Evolutionary conservation across 2,888 invertebrate species (phyloP).

Genomic region (Enchytraeus crypticus): DNA sequence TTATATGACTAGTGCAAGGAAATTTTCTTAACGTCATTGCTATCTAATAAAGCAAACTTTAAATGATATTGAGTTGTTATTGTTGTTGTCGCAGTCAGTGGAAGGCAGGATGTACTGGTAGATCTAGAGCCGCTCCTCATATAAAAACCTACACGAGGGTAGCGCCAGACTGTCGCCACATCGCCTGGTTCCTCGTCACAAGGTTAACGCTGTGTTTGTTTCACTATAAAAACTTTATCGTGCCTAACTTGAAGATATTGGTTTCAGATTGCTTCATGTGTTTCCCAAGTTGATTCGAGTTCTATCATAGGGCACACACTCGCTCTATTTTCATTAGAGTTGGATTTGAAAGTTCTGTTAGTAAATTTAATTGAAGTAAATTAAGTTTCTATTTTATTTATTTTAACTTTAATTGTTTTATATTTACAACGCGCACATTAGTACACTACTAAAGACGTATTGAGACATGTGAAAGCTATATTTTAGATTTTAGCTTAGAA

Average conservation of each 20-base stretch:
- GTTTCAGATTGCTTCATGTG: neutral
- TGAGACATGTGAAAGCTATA: no score
- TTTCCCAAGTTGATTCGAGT: neutral
- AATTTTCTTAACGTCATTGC: neutral
- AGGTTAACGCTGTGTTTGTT: slow-evolving; percentile 34
- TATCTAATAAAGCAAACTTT: neutral
- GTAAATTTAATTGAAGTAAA: neutral
- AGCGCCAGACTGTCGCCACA: slow-evolving; percentile 59
- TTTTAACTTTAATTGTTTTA: neutral
- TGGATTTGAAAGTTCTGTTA: neutral
- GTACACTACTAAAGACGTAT: no score
- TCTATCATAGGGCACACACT: neutral
- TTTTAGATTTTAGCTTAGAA: no score
- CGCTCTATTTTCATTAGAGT: neutral
- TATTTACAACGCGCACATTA: no score
- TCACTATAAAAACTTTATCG: neutral
- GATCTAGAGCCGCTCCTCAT: slow-evolving; percentile 86
- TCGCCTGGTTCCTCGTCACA: slow-evolving; percentile 77
- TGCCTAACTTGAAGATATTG: neutral
- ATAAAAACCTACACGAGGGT: slow-evolving; percentile 77
- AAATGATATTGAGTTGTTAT: neutral
- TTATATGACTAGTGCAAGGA: no score
- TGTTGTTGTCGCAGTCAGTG: slow-evolving; percentile 60
- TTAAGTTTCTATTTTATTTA: no score
- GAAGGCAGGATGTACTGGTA: slow-evolving; percentile 62